Percentiles rank a stretch among this genome's conserved stretches.
phyloP scores from a whole-genome alignment of 2,797 vertebrate species.

The Lacerta viridis region DNA sequence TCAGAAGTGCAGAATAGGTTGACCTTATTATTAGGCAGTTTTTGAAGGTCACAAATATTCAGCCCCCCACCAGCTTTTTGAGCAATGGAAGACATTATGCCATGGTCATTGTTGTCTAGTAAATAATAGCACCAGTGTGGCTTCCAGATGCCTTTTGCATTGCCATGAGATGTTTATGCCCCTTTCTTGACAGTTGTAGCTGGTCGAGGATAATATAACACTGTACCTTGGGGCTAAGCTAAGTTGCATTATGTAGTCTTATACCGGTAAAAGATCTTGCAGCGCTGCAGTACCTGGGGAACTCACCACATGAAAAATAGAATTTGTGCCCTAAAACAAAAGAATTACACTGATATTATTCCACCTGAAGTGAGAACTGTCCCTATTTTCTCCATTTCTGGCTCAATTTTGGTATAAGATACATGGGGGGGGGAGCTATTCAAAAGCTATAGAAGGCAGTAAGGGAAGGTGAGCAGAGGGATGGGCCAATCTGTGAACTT shows the following conservation, averaged over 20 bases:
- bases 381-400: neutral
- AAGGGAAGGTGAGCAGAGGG: neutral
- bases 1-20: conserved; percentile 19
- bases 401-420: neutral
- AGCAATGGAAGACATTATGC: neutral
- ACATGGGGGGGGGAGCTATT: neutral
- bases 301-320: neutral
- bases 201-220: conserved; percentile 1
- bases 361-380: neutral
- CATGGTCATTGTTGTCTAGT: neutral
- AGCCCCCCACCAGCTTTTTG: conserved; percentile 1
- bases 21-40: neutral
- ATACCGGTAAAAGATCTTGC: conserved; percentile 16
- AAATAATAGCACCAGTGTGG: neutral
- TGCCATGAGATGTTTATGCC: accelerated
- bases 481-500: too few species aligned
- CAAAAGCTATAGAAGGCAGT: neutral
- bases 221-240: neutral
- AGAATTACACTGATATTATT: neutral
- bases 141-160: neutral
- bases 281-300: neutral
- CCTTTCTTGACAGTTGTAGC: neutral
- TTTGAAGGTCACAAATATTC: neutral
- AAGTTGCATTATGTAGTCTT: neutral
- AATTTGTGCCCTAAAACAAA: neutral